Evolutionary conservation across 2,113 vertebrate genomes (phyloP), one percentile per base, ranked within the genome.

Genomic region (Chiloscyllium plagiosum): DNA sequence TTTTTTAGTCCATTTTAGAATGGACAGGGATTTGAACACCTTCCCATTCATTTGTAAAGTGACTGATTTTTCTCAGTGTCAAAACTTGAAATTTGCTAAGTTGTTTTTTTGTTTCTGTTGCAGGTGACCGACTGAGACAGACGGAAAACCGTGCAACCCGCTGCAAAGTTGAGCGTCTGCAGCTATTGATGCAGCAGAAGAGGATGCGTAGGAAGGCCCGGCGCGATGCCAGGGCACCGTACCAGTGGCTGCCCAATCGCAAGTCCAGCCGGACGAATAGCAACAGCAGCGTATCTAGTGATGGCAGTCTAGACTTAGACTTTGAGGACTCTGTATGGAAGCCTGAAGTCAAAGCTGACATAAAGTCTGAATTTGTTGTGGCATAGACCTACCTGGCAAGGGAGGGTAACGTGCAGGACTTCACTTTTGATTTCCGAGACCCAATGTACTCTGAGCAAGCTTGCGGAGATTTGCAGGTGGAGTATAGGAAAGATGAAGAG

Each of bases 291-390:
- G 97, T 98, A 96, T 98, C 98, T 96, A 98, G 98, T 94, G 98
- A 98, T 50, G 98, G 98, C 97, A 99, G 98, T 97, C 97, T 99
- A 90, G 99, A 99, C 97, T 98, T 99, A 96, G 98, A 99, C 98
- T 99, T 99, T 96, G 99, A 99, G 96, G 99, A 99, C 97, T 99
- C 99, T 0, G 98, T 99, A 86, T 99, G 99, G 99, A 99, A 99
- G 96, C 98, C 99, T 0, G 99, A 99, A 19, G 99, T 99, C 96
- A 99, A 99, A 97, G 98, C 99, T 0, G 99, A 99, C 97, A 97
- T 99, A 97, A 99, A 99, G 97, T 98, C 99, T 0, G 99, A 99
- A 97, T 99, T 98, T 8, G 98, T 99, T 96, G 98, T 99, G 98
- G 99, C 99, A 97, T 99, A 98, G 86, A 66, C 61, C 89, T 93